Base-by-base conservation (phyloP, 2,113 vertebrate genomes). In the Vulpes vulpes region DNA sequence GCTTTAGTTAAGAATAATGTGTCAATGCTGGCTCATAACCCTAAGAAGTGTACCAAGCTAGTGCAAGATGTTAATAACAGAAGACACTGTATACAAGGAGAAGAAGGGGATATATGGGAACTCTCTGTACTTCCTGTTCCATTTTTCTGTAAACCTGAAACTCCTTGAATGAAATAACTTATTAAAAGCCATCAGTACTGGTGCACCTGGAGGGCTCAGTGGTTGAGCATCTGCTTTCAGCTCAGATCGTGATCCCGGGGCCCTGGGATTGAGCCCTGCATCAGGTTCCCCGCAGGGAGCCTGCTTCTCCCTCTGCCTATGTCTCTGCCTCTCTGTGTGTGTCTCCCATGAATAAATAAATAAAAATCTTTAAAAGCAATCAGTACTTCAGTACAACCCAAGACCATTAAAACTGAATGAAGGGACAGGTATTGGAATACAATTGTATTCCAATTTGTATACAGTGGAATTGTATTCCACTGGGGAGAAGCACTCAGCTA, bases 41-140 rank as follows among this genome's bases (percentile, higher is more conserved):
- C 5, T 38, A 27, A 43, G 0, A 2, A 1, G 27, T 7, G 23
- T 3, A 2, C 73, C 55, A 22, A 85, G 25, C 19, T 16, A 4
- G 32, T 0, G 23, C n/a, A 15, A 49, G 84, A 27, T 1, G 11
- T 16, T 62, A 11, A 0, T 16, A 11, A 30, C 1, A 22, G 1
- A 6, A 27, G 83, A 22, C 53, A 27, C 30, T 32, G 0, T 49
- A 8, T 0, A 11, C 2, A 32, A 57, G 51, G 27, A 35, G 32
- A 43, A 8, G 23, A 43, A 8, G 23, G 55, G 19, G 19, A 17
- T 19, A n/a, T 30, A 15, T 3, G 64, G 60, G 65, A 80, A 23
- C 30, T 35, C n/a, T 43, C 57, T 23, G 5, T n/a, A 19, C 51
- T 38, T 32, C 67, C 30, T 27, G 49, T 60, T 83, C 27, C 83